These are phyloP conservation scores for Dendrocopos noguchii DNA, from an alignment of 2,113 vertebrate species.

Conservation along the genomic window DNA sequence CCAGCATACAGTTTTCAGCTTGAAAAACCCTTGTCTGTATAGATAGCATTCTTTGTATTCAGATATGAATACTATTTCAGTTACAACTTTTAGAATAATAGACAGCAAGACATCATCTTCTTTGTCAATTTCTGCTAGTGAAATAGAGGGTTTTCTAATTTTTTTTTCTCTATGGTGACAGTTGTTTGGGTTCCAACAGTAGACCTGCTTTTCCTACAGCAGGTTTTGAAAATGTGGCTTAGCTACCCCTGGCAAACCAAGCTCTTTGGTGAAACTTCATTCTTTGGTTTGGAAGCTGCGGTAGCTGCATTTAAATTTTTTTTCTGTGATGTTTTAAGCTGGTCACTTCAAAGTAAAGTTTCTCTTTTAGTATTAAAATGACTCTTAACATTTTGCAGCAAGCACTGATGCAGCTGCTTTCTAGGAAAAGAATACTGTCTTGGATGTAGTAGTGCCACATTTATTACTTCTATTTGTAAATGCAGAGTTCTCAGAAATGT, in stretches of 20 bases:
- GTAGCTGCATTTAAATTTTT: accelerated
- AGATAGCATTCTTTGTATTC: not conserved
- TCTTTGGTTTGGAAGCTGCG: not conserved
- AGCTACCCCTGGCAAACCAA: not conserved
- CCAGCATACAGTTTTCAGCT: not conserved
- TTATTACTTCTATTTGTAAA: not conserved
- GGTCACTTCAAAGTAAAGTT: not conserved
- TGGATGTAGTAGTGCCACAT: not conserved
- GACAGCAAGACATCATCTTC: not conserved
- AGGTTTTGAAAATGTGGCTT: not conserved
- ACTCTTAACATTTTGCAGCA: not conserved
- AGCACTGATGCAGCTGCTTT: not conserved
- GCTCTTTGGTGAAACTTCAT: not conserved
- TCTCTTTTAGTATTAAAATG: not conserved
- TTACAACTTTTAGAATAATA: not conserved
- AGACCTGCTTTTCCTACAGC: not conserved
- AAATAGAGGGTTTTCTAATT: not conserved
- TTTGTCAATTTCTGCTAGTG: not conserved
- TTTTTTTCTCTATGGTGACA: not conserved
- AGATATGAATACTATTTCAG: not conserved
- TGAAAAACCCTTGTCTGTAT: not conserved
- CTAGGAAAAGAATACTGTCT: not conserved
- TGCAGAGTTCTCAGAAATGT: not conserved
- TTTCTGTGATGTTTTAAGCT: not conserved
- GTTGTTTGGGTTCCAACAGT: not conserved